Evolutionary conservation across 2,888 invertebrate species (phyloP).

Genomic region (Tetanocera ferruginea): DNA sequence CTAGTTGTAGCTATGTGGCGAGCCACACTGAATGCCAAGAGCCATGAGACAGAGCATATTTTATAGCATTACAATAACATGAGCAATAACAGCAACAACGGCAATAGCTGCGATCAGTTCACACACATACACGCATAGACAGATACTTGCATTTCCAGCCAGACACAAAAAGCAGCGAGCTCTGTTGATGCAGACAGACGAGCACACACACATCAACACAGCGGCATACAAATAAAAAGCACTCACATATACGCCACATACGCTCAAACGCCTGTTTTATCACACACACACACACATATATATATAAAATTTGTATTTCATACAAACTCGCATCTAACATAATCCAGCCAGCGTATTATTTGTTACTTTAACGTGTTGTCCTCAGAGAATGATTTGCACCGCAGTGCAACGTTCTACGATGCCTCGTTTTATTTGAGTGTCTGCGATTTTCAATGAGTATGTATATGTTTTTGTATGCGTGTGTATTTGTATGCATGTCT

Average conservation of each 20-base stretch:
- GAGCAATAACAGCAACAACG: background rate
- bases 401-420: background rate
- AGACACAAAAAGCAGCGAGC: background rate
- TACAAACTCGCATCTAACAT: background rate
- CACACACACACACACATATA: background rate
- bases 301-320: too few species aligned
- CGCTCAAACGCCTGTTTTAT: too few species aligned
- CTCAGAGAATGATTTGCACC: conserved; percentile 12
- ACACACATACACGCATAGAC: background rate
- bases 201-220: conserved; percentile 13
- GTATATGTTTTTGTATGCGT: background rate
- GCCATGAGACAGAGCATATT: conserved; percentile 4
- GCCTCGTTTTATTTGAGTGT: background rate
- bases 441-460: background rate
- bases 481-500: background rate
- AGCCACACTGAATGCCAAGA: background rate
- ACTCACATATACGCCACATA: background rate
- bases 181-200: conserved; percentile 2
- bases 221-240: background rate
- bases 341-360: background rate
- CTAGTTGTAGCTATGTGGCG: background rate
- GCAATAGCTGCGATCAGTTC: background rate
- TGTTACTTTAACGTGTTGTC: background rate
- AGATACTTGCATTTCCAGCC: background rate
- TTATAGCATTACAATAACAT: background rate